Percentiles rank a stretch among this genome's conserved stretches.
phyloP scores from a whole-genome alignment of 2,888 invertebrate species.

The Amiota minor region DNA sequence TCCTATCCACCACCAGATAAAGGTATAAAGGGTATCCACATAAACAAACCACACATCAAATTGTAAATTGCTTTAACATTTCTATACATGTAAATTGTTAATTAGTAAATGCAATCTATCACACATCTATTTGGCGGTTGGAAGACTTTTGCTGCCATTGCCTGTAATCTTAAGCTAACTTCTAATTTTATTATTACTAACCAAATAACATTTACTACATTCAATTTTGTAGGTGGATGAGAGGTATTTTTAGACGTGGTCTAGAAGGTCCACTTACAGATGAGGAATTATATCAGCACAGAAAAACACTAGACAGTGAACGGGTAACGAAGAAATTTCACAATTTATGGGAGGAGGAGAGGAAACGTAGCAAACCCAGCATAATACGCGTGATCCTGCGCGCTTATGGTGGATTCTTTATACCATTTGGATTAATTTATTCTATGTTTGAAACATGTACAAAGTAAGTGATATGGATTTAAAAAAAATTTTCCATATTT shows the following conservation, averaged over 20 bases:
- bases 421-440: conserved; percentile 65
- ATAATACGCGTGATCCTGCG: conserved; percentile 72
- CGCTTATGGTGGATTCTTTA: conserved; percentile 73
- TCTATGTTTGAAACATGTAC: conserved; percentile 65
- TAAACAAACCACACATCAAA: too few species aligned
- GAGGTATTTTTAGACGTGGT: conserved; percentile 75
- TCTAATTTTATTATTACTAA: too few species aligned
- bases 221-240: conserved; percentile 69
- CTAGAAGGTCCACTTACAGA: conserved; percentile 75
- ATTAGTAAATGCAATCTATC: too few species aligned
- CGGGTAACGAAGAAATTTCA: conserved; percentile 73
- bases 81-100: too few species aligned
- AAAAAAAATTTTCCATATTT: background rate
- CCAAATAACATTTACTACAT: too few species aligned
- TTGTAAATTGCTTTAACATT: too few species aligned
- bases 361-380: conserved; percentile 72
- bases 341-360: conserved; percentile 73
- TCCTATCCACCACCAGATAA: too few species aligned
- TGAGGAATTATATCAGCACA: conserved; percentile 76
- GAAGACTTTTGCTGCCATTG: too few species aligned
- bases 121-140: too few species aligned
- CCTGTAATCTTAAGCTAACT: too few species aligned
- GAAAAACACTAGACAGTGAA: conserved; percentile 75
- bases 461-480: conserved; percentile 59
- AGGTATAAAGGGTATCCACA: too few species aligned